These are phyloP conservation scores for Agrochola macilenta DNA, from an alignment of 2,888 invertebrate species.

Conservation along the genomic window DNA sequence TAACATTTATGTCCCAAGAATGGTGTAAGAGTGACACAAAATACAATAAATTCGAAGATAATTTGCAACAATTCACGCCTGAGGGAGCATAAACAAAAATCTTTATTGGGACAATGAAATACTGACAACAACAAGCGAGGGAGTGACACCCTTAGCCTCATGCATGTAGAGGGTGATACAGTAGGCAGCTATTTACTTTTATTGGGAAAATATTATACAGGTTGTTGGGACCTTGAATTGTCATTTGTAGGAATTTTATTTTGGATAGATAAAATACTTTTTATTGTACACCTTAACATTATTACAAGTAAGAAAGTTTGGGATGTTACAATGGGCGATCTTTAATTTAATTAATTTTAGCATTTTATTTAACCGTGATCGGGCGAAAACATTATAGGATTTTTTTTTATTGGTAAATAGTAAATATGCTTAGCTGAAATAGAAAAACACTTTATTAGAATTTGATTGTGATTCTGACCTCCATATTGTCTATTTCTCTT, in stretches of 20 bases:
- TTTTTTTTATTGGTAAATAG: no score
- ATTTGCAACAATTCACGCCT: slow-evolving; percentile 52
- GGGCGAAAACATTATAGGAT: no score
- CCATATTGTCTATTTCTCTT: accelerated
- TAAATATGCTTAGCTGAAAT: no score
- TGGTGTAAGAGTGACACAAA: slow-evolving; percentile 24
- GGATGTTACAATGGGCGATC: no score
- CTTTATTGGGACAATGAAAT: slow-evolving; percentile 55
- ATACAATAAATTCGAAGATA: slow-evolving; percentile 57
- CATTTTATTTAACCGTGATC: no score
- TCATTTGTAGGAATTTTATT: background rate
- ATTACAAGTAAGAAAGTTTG: background rate
- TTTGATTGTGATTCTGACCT: no score
- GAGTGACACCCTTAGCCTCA: slow-evolving; percentile 15
- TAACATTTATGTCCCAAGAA: slow-evolving; percentile 28
- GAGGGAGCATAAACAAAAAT: slow-evolving; percentile 56
- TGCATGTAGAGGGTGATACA: slow-evolving; percentile 36
- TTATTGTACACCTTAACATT: no score
- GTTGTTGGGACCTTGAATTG: slow-evolving; percentile 11
- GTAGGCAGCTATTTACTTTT: slow-evolving; percentile 22
- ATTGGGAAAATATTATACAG: slow-evolving; percentile 28
- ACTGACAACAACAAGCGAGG: slow-evolving; percentile 53
- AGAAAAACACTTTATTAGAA: no score
- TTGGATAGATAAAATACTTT: no score
- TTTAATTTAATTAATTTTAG: no score